Evolutionary conservation across 2,888 invertebrate species (phyloP).

Genomic region (Tolmerus cingulatus): DNA sequence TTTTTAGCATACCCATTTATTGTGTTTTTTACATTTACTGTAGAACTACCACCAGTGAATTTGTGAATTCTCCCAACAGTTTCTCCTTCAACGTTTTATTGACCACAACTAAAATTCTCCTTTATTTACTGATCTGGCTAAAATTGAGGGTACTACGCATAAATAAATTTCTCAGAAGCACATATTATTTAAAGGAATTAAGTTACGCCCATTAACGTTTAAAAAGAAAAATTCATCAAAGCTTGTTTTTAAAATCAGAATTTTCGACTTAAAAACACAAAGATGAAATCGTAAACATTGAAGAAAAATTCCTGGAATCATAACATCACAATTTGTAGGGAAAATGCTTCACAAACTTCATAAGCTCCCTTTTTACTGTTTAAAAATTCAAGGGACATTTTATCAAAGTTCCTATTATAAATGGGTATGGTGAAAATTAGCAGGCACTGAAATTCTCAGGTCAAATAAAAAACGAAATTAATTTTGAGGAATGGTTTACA

Average conservation of each 20-base stretch:
- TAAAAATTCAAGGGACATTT: background rate
- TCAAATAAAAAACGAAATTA: too few relatives aligned
- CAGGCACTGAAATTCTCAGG: too few relatives aligned
- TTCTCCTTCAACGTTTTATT: background rate
- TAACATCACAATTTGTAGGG: background rate
- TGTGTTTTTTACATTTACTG: conserved; percentile 16
- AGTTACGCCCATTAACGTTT: background rate
- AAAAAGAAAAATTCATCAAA: background rate
- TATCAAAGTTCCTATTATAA: background rate
- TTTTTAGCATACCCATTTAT: background rate
- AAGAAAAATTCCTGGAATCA: background rate
- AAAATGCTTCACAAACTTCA: background rate
- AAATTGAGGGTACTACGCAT: background rate
- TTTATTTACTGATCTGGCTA: background rate
- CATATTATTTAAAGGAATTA: background rate
- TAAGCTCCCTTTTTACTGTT: background rate
- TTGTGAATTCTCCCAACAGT: background rate
- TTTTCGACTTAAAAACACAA: background rate
- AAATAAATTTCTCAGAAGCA: background rate
- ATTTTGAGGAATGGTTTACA: too few relatives aligned
- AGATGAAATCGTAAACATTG: background rate
- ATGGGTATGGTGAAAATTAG: background rate
- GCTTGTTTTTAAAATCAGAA: background rate
- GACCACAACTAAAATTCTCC: background rate
- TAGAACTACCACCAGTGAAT: background rate